Evolutionary conservation across 2,888 invertebrate genomes (phyloP).

Genomic region (Limnephilus auricula): DNA sequence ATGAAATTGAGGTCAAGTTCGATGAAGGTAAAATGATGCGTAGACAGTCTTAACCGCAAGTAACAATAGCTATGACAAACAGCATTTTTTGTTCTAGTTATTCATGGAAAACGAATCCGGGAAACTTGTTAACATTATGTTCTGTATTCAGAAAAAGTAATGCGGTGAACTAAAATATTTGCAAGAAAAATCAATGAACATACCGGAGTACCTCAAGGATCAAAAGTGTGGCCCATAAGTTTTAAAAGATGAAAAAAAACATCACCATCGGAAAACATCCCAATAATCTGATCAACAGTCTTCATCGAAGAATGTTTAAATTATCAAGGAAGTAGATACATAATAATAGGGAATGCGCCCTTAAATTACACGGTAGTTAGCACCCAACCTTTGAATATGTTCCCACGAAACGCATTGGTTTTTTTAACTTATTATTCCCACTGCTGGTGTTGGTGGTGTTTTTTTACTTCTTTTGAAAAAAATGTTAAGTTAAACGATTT

Average conservation of each 20-base stretch:
- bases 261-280: background rate
- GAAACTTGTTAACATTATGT: background rate
- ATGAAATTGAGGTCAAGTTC: conserved; percentile 2
- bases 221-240: background rate
- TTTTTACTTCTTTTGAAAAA: conserved; percentile 7
- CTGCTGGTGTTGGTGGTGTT: background rate
- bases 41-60: background rate
- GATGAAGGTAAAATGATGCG: background rate
- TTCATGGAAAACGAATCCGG: background rate
- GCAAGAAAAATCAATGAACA: background rate
- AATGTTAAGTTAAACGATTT: background rate
- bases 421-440: background rate
- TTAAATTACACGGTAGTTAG: conserved; percentile 26
- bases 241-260: background rate
- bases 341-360: conserved; percentile 4
- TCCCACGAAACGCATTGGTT: conserved; percentile 3
- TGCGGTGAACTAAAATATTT: background rate
- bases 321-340: background rate
- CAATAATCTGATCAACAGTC: background rate
- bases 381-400: background rate
- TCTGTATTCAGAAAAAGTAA: background rate
- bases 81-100: background rate
- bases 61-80: background rate
- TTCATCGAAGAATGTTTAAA: background rate
- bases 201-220: background rate